Base-by-base conservation (phyloP, 1,140 invertebrate species). In the Trachymyrmex cornetzi region DNA sequence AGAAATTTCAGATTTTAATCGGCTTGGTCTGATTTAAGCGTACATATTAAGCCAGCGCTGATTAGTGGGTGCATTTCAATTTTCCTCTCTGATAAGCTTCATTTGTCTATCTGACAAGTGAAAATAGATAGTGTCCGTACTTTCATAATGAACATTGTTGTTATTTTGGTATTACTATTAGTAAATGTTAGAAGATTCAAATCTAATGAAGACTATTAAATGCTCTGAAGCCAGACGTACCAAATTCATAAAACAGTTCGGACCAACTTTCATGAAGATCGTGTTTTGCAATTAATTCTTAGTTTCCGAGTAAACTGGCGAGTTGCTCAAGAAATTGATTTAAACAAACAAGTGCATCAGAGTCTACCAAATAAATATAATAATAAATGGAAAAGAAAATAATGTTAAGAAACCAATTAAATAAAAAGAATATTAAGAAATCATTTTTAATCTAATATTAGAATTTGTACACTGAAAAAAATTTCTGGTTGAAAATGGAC, bases 1-100 rank as follows among this genome's bases (percentile, higher is more conserved):
- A 14, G 57, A 84, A 75, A 61, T 61, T 61, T 61, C 38, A 50
- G 48, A 59, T 77, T 53, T 86, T 87, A 87, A 88, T 87, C 85
- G 61, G 48, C 61, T 88, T 86, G 59, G 38, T n/a, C 67, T 67
- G 14, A 22, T 79, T 86, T 71, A 63, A 77, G 30, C 77, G 53
- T 34, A 44, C 38, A 69, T 34, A 48, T 44, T 57, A 81, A 88
- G n/a, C 61, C 61, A 74, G 2, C 14, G 14, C 34, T 77, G n/a
- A 87, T 88, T 87, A 87, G 79, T 69, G 48, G 12, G 48, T 12
- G 14, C 74, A 74, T 77, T 24, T 69, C 69, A 61, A 63, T 75
- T 48, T 69, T 74, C 24, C 24, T 44, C 38, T 44, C 38, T 12
- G 80, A 48, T 61, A 48, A 74, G 44, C 38, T 50, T 75, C 16